A percentile compares a stretch with the other conserved stretches of the same genome.
phyloP scores from a whole-genome alignment of 2,888 invertebrate species.

The Ophion costatus region DNA sequence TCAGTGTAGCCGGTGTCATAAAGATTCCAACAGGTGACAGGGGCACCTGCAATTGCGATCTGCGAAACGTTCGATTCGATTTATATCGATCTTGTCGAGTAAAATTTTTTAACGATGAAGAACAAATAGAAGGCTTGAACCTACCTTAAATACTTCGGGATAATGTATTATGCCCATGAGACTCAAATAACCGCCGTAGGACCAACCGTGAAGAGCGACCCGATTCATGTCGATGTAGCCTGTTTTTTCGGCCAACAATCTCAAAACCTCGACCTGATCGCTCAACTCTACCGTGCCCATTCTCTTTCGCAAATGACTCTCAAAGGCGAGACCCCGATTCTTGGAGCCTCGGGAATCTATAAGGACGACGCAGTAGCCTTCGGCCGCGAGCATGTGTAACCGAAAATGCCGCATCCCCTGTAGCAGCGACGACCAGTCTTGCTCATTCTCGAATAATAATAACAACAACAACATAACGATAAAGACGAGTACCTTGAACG shows the following conservation, averaged over 20 bases:
- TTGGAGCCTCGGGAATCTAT: constrained; percentile 98
- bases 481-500: constrained; percentile 89
- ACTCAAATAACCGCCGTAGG: constrained; percentile 98
- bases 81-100: background rate
- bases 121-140: too few relatives aligned
- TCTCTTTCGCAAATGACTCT: constrained; percentile 93
- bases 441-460: constrained; percentile 48
- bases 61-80: constrained; percentile 72
- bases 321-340: constrained; percentile 96
- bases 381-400: constrained; percentile 97
- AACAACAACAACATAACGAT: background rate
- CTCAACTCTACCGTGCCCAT: constrained; percentile 97
- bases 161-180: constrained; percentile 96
- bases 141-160: constrained; percentile 93
- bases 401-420: constrained; percentile 95
- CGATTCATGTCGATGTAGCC: constrained; percentile 96
- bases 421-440: constrained; percentile 57
- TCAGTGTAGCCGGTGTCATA: constrained; percentile 99
- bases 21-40: constrained; percentile 98
- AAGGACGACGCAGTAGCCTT: constrained; percentile 97
- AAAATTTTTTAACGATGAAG: too few relatives aligned
- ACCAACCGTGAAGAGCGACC: constrained; percentile 99
- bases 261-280: constrained; percentile 97
- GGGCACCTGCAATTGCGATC: constrained; percentile 97
- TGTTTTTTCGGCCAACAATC: constrained; percentile 92